Conservation (phyloP, 1,140 invertebrate species). For the Drosophila erecta region DNA sequence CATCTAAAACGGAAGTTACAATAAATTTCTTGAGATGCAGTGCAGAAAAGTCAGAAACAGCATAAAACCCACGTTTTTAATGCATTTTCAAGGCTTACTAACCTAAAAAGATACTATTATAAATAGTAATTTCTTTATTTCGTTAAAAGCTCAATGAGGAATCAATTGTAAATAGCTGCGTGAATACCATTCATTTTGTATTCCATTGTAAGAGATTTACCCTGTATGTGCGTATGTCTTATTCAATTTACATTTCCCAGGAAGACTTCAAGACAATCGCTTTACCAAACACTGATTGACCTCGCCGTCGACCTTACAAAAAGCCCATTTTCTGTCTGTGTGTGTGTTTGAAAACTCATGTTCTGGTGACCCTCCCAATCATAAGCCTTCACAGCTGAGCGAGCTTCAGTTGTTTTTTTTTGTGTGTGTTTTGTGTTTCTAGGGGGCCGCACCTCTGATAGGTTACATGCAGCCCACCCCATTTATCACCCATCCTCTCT, state of each 20-base stretch:
- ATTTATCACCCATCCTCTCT: neutral
- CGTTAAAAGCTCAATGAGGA: no score
- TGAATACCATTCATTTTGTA: no score
- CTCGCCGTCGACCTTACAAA: constrained; percentile 74
- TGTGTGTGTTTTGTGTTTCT: constrained; percentile 15
- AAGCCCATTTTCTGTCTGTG: constrained; percentile 36
- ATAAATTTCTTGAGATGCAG: neutral
- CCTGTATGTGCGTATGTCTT: neutral
- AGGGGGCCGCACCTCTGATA: constrained; percentile 39
- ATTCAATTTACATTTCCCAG: constrained; percentile 17
- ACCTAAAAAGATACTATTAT: no score
- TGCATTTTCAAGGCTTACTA: no score
- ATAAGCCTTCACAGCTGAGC: constrained; percentile 67
- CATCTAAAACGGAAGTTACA: constrained; percentile 34
- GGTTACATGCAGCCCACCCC: constrained; percentile 27
- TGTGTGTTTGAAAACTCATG: constrained; percentile 12
- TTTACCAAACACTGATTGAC: constrained; percentile 64
- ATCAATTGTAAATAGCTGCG: no score
- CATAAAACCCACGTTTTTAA: neutral
- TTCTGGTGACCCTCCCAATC: constrained; percentile 43
- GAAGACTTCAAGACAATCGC: constrained; percentile 45
- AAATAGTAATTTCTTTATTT: no score
- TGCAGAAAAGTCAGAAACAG: neutral
- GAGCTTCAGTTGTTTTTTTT: constrained; percentile 25
- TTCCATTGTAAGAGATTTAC: no score